Evolutionary conservation across 2,888 invertebrate species (phyloP).

Genomic region (Eutolmus rufibarbis): DNA sequence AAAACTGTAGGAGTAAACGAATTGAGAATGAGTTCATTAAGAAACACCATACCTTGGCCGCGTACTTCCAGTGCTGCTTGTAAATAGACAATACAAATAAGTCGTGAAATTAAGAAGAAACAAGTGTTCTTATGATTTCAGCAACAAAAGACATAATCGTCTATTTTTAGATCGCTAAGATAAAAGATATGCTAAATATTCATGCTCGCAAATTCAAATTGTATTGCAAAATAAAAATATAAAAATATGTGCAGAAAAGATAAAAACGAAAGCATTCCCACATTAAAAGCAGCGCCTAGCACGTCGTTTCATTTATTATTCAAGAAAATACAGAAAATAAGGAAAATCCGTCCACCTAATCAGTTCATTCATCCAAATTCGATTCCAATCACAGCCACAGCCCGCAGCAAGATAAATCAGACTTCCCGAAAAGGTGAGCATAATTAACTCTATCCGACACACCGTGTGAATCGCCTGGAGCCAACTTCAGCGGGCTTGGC

Average conservation of each 20-base stretch:
- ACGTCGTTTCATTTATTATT: background rate
- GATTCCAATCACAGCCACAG: background rate
- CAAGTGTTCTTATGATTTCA: background rate
- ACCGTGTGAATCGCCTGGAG: slow-evolving; percentile 2
- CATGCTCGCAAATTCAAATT: background rate
- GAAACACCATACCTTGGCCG: slow-evolving; percentile 55
- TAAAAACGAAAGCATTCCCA: background rate
- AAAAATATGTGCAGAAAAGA: background rate
- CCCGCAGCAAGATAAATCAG: background rate
- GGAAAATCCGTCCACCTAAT: background rate
- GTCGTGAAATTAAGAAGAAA: background rate
- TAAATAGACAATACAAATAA: slow-evolving; percentile 33
- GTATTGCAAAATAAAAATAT: background rate
- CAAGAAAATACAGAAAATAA: background rate
- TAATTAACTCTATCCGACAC: background rate
- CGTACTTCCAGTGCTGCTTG: slow-evolving; percentile 63
- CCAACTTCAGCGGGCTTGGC: background rate
- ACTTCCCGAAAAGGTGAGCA: background rate
- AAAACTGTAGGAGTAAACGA: slow-evolving; percentile 10
- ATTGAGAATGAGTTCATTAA: background rate
- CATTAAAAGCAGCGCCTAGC: background rate
- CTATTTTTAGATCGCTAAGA: background rate
- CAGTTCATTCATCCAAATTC: background rate
- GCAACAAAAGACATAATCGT: background rate
- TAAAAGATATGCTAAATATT: background rate